Base-by-base conservation (phyloP, 2,797 vertebrate genomes). In the Falco berigora region DNA sequence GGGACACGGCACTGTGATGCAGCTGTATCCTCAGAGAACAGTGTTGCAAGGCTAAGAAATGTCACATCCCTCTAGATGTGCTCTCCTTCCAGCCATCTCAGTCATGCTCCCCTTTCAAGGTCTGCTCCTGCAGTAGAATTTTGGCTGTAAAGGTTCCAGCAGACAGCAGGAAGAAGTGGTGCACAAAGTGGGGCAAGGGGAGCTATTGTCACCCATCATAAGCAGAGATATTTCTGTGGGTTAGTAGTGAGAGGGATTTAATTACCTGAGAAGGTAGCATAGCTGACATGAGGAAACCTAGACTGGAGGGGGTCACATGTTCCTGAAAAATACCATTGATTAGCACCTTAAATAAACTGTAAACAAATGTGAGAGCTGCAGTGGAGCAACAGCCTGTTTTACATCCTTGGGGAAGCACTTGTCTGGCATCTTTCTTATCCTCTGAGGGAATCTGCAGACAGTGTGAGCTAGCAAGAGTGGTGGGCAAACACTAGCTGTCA, bases 81-180 rank as follows among this genome's bases (percentile, higher is more conserved):
- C 61, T 80, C 10, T 52, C 28, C 81, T 74, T 63, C 18, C 77
- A n/a, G 34, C 28, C 3, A 1, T 21, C 40, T 87, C 49, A 5
- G 7, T 46, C 44, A 7, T 32, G 5, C 52, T 62, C 63, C n/a
- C 8, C 34, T 86, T 75, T 38, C 40, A 20, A 16, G 64, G 24
- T 23, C 73, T 0, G 1, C 17, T 64, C 61, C 0, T 2, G 38
- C 3, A 1, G 64, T 28, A 44, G 72, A 38, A 53, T 40, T 77
- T 66, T 67, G 69, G 30, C 69, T 75, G 7, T 38, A 36, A 64
- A 53, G 12, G 9, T 30, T 76, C 49, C 84, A 79, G 36, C 28
- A 61, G 62, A 7, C 14, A 56, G 59, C 21, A 28, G 49, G 56
- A 69, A 62, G 55, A 77, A 62, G 30, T 14, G 16, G 30, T n/a